Percentiles rank a stretch among this genome's conserved stretches.
Evolutionary conservation across 2,888 invertebrate genomes (phyloP).

Genomic region (Mythimna albipuncta): DNA sequence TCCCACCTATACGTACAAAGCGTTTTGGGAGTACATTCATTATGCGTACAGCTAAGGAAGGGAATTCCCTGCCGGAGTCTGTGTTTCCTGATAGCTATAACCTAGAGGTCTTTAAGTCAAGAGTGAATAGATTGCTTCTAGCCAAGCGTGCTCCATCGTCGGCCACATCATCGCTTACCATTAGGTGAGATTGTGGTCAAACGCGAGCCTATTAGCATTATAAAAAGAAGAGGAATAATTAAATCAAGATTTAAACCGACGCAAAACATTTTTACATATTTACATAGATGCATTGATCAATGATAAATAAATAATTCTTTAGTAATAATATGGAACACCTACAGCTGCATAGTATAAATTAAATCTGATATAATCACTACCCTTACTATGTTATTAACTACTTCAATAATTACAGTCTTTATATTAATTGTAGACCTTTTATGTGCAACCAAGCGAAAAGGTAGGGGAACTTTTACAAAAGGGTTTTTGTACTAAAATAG

Average conservation of each 20-base stretch:
- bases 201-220: too few relatives aligned
- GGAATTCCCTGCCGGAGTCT: too few relatives aligned
- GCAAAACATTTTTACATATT: background rate
- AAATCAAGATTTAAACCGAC: background rate
- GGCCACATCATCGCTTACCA: too few relatives aligned
- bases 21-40: too few relatives aligned
- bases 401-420: conserved; percentile 50
- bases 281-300: background rate
- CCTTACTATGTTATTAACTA: conserved; percentile 49
- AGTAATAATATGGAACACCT: conserved; percentile 1
- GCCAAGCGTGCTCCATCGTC: too few relatives aligned
- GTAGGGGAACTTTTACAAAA: conserved; percentile 31
- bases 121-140: too few relatives aligned
- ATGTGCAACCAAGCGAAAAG: conserved; percentile 37
- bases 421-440: conserved; percentile 53
- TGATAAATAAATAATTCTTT: background rate
- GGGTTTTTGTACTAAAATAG: conserved; percentile 5
- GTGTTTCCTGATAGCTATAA: too few relatives aligned
- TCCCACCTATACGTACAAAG: too few relatives aligned
- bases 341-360: conserved; percentile 55
- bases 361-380: conserved; percentile 49
- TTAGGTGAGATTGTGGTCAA: too few relatives aligned
- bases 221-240: too few relatives aligned
- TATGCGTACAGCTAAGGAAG: too few relatives aligned
- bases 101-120: too few relatives aligned